Evolutionary conservation across 2,797 vertebrate genomes (phyloP).

Genomic region (Cephalopachus bancanus): DNA sequence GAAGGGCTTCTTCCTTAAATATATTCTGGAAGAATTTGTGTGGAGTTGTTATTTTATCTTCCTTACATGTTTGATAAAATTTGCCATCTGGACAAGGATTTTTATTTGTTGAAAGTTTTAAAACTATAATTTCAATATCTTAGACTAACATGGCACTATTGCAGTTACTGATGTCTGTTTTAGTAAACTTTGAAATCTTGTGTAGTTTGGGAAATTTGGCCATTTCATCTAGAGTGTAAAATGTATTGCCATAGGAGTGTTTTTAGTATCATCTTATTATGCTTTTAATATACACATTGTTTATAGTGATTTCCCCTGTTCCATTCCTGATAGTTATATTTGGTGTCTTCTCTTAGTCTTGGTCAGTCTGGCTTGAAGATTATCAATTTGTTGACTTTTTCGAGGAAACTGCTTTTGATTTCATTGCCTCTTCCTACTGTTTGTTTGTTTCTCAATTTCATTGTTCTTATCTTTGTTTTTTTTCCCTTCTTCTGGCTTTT

Average conservation of each 20-base stretch:
- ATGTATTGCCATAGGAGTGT: not conserved
- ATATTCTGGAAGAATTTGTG: slow-evolving; percentile 22
- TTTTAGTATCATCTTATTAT: not conserved
- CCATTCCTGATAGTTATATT: slow-evolving; percentile 19
- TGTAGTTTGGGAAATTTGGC: not conserved
- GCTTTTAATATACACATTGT: not conserved
- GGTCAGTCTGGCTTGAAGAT: not conserved
- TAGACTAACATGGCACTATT: not conserved
- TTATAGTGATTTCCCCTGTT: not conserved
- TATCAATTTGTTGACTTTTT: not conserved
- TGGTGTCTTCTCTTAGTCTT: not conserved
- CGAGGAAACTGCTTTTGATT: not conserved
- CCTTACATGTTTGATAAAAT: slow-evolving; percentile 15
- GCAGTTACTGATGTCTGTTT: not conserved
- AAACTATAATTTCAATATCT: slow-evolving; percentile 6
- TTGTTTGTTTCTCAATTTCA: not conserved
- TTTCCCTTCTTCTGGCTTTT: not conserved
- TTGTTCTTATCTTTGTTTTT: not conserved
- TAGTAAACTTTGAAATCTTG: not conserved
- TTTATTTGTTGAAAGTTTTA: slow-evolving; percentile 37
- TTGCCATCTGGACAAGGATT: not conserved
- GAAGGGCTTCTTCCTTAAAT: not conserved
- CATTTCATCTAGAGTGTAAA: slow-evolving; percentile 19
- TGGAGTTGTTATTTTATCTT: slow-evolving; percentile 31
- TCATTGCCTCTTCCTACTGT: not conserved